phyloP scores from a whole-genome alignment of 2,113 vertebrate species.

The Desmodus rotundus region DNA sequence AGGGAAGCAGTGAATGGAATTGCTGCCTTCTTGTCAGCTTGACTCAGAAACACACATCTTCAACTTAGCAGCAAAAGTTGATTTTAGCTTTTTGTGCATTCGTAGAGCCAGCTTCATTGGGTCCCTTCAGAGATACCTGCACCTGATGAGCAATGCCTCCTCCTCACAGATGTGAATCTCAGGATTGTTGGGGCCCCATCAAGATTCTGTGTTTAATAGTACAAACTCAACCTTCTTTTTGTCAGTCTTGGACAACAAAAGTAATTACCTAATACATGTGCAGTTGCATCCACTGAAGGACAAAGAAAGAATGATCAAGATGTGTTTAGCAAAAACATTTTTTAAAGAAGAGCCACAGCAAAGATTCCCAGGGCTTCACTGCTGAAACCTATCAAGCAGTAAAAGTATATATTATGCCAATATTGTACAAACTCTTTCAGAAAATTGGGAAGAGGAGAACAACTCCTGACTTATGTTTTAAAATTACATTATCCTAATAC shows the following conservation, averaged over 20 bases:
- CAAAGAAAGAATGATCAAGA: background rate
- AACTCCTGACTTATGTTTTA: background rate
- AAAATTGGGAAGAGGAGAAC: background rate
- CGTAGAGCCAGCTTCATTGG: background rate
- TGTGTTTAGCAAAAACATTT: background rate
- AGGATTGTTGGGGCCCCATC: background rate
- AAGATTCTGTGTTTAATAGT: too few relatives aligned
- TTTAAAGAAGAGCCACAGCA: background rate
- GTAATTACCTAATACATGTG: too few relatives aligned
- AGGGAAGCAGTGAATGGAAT: background rate
- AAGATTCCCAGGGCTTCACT: background rate
- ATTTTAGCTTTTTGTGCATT: background rate
- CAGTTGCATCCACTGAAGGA: background rate
- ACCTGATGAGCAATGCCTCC: too few relatives aligned
- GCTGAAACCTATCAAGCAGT: background rate
- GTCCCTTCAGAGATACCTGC: background rate
- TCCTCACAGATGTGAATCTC: background rate
- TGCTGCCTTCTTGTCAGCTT: background rate
- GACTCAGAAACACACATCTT: background rate
- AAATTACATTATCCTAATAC: background rate
- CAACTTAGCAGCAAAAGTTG: background rate
- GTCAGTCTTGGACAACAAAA: background rate
- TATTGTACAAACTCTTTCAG: background rate
- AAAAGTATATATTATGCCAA: background rate
- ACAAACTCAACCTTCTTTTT: background rate